These are phyloP conservation scores for Panthera tigris DNA, from an alignment of 2,113 vertebrate genomes.

Conservation along the genomic window DNA sequence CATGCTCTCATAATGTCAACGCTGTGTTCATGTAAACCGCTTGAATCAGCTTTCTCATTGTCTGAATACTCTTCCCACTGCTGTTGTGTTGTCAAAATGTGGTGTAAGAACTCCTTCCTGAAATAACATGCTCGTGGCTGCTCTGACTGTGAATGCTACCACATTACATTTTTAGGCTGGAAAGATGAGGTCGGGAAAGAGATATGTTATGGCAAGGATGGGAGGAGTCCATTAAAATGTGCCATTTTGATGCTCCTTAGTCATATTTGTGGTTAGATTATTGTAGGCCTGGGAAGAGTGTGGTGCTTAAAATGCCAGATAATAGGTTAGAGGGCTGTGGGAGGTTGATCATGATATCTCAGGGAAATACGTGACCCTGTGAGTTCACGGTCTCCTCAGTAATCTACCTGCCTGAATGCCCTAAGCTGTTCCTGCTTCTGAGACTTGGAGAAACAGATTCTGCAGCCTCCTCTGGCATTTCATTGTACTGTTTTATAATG, in stretches of 20 bases:
- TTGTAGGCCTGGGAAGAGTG: neutral
- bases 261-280: conserved; percentile 19
- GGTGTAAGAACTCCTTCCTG: neutral
- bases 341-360: neutral
- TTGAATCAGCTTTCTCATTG: conserved; percentile 34
- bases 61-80: conserved; percentile 49
- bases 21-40: neutral
- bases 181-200: conserved; percentile 1
- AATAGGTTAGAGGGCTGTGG: neutral
- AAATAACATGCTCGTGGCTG: neutral
- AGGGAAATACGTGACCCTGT: neutral
- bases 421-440: neutral
- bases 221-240: neutral
- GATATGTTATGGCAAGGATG: neutral
- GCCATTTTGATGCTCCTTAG: neutral
- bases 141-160: neutral
- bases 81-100: neutral
- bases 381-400: neutral
- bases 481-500: neutral
- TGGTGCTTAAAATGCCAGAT: neutral
- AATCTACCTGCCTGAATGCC: neutral
- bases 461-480: too few species aligned
- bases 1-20: neutral
- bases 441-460: neutral
- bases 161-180: conserved; percentile 46